These are phyloP conservation scores for Gonatopus flavifemur DNA, from an alignment of 1,140 invertebrate genomes.

Conservation along the genomic window DNA sequence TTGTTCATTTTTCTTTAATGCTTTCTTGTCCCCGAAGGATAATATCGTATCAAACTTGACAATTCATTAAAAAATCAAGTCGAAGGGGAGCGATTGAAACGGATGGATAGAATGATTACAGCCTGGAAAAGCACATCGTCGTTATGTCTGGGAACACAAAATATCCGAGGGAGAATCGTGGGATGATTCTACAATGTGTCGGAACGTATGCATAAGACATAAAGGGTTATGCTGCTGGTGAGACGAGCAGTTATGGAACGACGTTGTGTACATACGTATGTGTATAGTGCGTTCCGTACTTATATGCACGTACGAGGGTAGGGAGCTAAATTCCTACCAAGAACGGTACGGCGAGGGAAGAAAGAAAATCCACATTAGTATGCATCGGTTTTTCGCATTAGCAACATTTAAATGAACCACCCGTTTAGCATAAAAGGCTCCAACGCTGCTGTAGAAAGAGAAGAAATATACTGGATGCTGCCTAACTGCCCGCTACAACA, in stretches of 20 bases:
- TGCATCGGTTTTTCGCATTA: slow-evolving; percentile 59
- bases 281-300: slow-evolving; percentile 26
- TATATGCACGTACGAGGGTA: slow-evolving; percentile 22
- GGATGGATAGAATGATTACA: no score
- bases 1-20: no score
- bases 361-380: slow-evolving; percentile 48
- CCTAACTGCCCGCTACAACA: no score
- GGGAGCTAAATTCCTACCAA: neutral
- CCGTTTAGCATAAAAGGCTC: slow-evolving; percentile 56
- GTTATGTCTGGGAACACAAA: no score
- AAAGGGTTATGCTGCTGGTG: slow-evolving; percentile 30
- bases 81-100: no score
- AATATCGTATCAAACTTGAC: no score
- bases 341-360: neutral
- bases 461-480: no score
- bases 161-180: neutral
- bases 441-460: slow-evolving; percentile 27
- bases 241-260: slow-evolving; percentile 22
- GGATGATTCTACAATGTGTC: slow-evolving; percentile 3
- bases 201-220: slow-evolving; percentile 40
- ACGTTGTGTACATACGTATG: slow-evolving; percentile 13
- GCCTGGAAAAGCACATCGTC: no score
- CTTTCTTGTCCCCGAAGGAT: no score
- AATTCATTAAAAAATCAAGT: no score
- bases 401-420: slow-evolving; percentile 56